Evolutionary conservation across 2,888 invertebrate genomes (phyloP).

Genomic region (Auanema freiburgensis): DNA sequence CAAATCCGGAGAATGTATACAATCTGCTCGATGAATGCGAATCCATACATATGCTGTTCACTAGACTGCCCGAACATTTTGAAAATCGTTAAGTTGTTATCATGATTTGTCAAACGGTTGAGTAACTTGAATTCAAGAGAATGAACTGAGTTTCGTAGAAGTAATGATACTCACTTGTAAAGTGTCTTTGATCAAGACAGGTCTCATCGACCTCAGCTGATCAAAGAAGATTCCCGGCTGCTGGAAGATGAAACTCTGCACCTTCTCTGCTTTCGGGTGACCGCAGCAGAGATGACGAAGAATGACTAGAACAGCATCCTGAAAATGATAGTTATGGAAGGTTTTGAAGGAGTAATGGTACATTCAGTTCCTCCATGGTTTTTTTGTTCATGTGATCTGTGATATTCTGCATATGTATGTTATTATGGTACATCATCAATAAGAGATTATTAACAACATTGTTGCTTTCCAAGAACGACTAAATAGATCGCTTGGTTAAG

Average conservation of each 20-base stretch:
- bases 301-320: slow-evolving; percentile 49
- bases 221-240: slow-evolving; percentile 40
- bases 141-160: background rate
- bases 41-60: slow-evolving; percentile 17
- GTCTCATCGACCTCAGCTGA: slow-evolving; percentile 45
- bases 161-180: slow-evolving; percentile 35
- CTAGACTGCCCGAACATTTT: slow-evolving; percentile 23
- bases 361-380: slow-evolving; percentile 1
- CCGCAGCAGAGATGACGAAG: slow-evolving; percentile 46
- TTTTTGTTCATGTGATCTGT: background rate
- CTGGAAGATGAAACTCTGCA: slow-evolving; percentile 33
- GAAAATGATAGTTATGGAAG: background rate
- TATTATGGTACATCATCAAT: too few relatives aligned
- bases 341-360: too few relatives aligned
- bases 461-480: too few relatives aligned
- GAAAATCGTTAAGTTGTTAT: slow-evolving; percentile 32
- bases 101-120: slow-evolving; percentile 26
- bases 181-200: slow-evolving; percentile 48
- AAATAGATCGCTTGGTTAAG: background rate
- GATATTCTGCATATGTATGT: too few relatives aligned
- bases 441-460: too few relatives aligned
- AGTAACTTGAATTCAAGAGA: background rate
- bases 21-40: slow-evolving; percentile 36
- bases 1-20: slow-evolving; percentile 40
- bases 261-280: slow-evolving; percentile 33